Percentiles rank a stretch among this genome's conserved stretches.
phyloP scores from a whole-genome alignment of 2,797 vertebrate species.

The Tauraco hartlaubi region DNA sequence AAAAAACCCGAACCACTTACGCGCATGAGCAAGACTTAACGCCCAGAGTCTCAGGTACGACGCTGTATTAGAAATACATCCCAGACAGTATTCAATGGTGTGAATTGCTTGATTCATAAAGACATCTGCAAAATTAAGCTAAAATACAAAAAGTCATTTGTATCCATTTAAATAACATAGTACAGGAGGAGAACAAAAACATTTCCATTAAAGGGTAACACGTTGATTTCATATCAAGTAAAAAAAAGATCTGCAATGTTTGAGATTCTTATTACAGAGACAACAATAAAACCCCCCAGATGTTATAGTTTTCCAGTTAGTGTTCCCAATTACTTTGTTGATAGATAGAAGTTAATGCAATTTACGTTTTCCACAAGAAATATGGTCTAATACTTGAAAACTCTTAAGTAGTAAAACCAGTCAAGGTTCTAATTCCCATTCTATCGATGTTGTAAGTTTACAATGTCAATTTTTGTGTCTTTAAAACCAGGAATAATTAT shows the following conservation, averaged over 20 bases:
- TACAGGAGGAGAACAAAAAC: not conserved
- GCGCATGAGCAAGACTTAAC: conserved; percentile 95
- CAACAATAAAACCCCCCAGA: not conserved
- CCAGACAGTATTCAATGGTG: conserved; percentile 95
- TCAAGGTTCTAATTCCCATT: not conserved
- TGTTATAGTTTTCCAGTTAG: not conserved
- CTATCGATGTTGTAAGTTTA: not conserved
- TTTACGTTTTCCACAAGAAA: not conserved
- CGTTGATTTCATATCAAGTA: not conserved
- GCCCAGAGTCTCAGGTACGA: conserved; percentile 98
- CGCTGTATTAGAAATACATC: conserved; percentile 97
- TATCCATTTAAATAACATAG: not conserved
- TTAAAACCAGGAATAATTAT: not conserved
- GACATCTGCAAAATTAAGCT: conserved; percentile 91
- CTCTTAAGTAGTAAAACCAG: not conserved
- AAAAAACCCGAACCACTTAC: conserved; percentile 81
- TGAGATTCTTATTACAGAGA: not conserved
- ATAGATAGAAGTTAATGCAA: not conserved
- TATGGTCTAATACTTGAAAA: not conserved
- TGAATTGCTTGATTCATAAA: conserved; percentile 94
- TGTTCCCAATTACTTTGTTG: not conserved
- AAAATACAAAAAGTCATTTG: not conserved
- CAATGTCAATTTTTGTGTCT: not conserved
- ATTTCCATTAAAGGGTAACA: not conserved
- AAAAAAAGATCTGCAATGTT: not conserved